Evolutionary conservation across 1,140 invertebrate species (phyloP).

Genomic region (Phthorimaea operculella): DNA sequence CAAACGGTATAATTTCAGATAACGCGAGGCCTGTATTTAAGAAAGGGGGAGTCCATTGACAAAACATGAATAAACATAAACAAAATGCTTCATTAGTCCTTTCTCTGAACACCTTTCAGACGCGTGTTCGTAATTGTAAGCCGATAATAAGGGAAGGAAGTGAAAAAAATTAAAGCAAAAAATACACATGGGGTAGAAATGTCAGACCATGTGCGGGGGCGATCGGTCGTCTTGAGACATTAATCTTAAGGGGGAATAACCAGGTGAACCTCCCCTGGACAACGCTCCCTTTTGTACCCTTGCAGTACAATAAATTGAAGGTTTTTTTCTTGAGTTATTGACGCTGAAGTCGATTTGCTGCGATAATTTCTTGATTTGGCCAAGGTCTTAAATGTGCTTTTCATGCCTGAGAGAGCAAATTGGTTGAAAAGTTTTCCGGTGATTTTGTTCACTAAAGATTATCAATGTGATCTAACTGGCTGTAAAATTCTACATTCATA

Average conservation of each 20-base stretch:
- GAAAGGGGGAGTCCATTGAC: too few species aligned
- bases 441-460: too few species aligned
- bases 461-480: too few species aligned
- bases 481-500: too few species aligned
- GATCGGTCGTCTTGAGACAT: conserved; percentile 58
- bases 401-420: too few species aligned
- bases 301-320: conserved; percentile 16
- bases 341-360: conserved; percentile 1
- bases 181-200: conserved; percentile 50
- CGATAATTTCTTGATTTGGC: not conserved
- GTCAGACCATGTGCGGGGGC: conserved; percentile 57
- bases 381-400: too few species aligned
- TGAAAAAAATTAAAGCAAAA: conserved; percentile 26
- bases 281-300: conserved; percentile 30
- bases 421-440: too few species aligned
- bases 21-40: too few species aligned
- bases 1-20: too few species aligned
- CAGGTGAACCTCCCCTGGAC: conserved; percentile 49
- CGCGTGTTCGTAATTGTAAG: conserved; percentile 54
- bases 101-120: conserved; percentile 60
- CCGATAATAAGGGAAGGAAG: conserved; percentile 45
- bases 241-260: conserved; percentile 56
- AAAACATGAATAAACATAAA: conserved; percentile 10
- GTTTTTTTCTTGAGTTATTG: not conserved
- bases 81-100: conserved; percentile 49